These are phyloP conservation scores for Drosophila emarginata DNA, from an alignment of 2,888 invertebrate species.

Conservation along the genomic window DNA sequence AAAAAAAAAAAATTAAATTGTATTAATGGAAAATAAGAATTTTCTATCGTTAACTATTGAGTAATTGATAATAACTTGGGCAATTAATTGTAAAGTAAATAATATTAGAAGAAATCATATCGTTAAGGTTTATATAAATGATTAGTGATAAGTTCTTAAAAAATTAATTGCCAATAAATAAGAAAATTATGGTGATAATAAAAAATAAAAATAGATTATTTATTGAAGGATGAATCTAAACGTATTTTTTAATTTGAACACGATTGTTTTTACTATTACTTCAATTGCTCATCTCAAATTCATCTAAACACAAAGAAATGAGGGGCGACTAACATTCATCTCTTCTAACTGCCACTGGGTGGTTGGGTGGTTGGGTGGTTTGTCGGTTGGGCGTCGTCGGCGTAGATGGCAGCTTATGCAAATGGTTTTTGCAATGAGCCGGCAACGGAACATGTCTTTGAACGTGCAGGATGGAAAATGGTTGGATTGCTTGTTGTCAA, in stretches of 20 bases:
- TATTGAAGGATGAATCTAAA: too few species aligned
- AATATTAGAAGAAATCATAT: too few species aligned
- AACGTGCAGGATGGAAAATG: slow-evolving; percentile 39
- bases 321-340: background rate
- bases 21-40: too few species aligned
- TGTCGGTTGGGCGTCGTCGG: background rate
- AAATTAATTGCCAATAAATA: too few species aligned
- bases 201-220: too few species aligned
- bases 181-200: too few species aligned
- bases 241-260: background rate
- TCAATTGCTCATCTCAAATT: slow-evolving; percentile 1
- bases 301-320: background rate
- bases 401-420: slow-evolving; percentile 61
- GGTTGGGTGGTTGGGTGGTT: background rate
- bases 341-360: background rate
- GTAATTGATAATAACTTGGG: too few species aligned
- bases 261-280: background rate
- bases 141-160: too few species aligned
- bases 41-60: too few species aligned
- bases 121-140: too few species aligned
- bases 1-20: background rate
- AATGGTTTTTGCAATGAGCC: slow-evolving; percentile 69
- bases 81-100: too few species aligned
- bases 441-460: slow-evolving; percentile 62
- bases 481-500: slow-evolving; percentile 8